Base-by-base conservation (phyloP, 2,888 invertebrate genomes). In the Napeogenes inachia region DNA sequence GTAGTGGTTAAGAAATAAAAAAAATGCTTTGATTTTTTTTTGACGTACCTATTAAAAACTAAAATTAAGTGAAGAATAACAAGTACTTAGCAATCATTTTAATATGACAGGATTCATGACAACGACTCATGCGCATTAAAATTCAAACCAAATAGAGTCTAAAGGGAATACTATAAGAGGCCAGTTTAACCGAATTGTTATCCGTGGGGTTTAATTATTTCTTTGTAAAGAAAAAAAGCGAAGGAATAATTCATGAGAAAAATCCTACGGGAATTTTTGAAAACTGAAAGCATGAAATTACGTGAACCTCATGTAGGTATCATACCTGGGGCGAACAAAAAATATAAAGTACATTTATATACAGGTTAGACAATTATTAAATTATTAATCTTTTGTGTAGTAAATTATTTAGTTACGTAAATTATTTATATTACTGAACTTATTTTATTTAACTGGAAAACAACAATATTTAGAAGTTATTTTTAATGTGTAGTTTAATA, bases 191-290 rank as follows among this genome's bases (percentile, higher is more conserved):
- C 77, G 75, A 78, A 79, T 75, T 73, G 74, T 75, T 74, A 78
- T 85, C 86, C 86, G 76, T 76, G 67, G 85, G 87, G 86, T 75
- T 81, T 85, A 86, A 86, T 87, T 87, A 85, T 82, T 75, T 77
- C 83, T 82, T 82, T 81, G 79, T 79, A 71, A 71, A 77, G 72
- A 72, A 75, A 79, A 21, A 81, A 80, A 70, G 64, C 60, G 59
- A 61, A 67, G 69, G 79, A 82, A 83, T 84, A 75, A 81, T 83
- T 79, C 73, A 84, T 79, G 71, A 68, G 71, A 68, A 73, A 50
- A 73, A 75, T 70, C 75, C 77, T 74, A 63, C 71, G 74, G 73
- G 71, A 73, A 63, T 57, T 68, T 62, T 64, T 64, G 69, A 62
- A 69, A 72, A 70, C 62, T 69, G 63, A 30, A 50, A 10, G 10